Percentiles rank a stretch among this genome's conserved stretches.
Conservation (phyloP, 2,888 invertebrate species). For the Troides aeacus region DNA sequence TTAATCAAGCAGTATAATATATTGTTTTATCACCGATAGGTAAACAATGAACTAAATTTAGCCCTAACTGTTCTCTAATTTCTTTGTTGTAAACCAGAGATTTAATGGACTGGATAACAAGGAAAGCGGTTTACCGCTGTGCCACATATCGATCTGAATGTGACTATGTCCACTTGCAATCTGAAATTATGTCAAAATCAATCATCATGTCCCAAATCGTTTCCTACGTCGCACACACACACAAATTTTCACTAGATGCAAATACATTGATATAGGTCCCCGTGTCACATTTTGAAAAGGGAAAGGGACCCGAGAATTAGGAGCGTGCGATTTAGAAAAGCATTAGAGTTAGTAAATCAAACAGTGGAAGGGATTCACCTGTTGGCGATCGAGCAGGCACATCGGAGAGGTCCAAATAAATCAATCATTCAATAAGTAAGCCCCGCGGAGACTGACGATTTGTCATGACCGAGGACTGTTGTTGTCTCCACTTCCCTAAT, state of each 20-base stretch:
- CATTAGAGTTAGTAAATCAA: slow-evolving; percentile 75
- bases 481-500: slow-evolving; percentile 42
- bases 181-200: slow-evolving; percentile 47
- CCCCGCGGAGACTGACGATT: slow-evolving; percentile 53
- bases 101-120: no score
- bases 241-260: slow-evolving; percentile 29
- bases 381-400: slow-evolving; percentile 52
- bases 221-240: slow-evolving; percentile 43
- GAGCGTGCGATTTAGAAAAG: slow-evolving; percentile 62
- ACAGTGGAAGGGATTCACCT: slow-evolving; percentile 60
- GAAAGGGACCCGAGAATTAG: slow-evolving; percentile 61
- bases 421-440: slow-evolving; percentile 74
- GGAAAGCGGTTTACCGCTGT: no score
- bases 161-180: slow-evolving; percentile 1
- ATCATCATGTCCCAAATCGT: slow-evolving; percentile 56
- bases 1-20: no score
- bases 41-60: no score
- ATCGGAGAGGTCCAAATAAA: slow-evolving; percentile 56
- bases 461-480: slow-evolving; percentile 52
- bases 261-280: slow-evolving; percentile 41
- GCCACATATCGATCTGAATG: neutral
- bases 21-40: no score
- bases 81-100: no score
- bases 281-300: slow-evolving; percentile 72
- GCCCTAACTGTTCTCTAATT: no score